These are phyloP conservation scores for Casuarius casuarius DNA, from an alignment of 2,113 vertebrate species.

Conservation along the genomic window DNA sequence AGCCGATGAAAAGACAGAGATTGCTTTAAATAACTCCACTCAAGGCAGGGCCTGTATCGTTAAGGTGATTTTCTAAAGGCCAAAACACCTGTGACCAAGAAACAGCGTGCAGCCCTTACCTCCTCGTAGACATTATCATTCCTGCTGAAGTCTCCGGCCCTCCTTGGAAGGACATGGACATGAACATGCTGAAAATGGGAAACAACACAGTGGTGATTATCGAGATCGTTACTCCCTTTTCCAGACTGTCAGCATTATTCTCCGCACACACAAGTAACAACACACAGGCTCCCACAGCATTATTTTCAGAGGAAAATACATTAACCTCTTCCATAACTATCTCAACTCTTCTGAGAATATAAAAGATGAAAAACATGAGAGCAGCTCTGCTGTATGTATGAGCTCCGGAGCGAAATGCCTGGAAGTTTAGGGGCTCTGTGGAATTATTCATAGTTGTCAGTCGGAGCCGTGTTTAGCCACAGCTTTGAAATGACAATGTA, in stretches of 20 bases:
- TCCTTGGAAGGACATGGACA: slow-evolving; percentile 86
- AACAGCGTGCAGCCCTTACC: slow-evolving; percentile 68
- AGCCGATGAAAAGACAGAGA: not conserved
- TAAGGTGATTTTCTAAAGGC: not conserved
- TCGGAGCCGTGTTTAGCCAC: slow-evolving; percentile 47
- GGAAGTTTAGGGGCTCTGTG: slow-evolving; percentile 24
- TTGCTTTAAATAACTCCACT: not conserved
- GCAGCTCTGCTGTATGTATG: not conserved
- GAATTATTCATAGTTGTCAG: slow-evolving; percentile 68
- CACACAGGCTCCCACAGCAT: not conserved
- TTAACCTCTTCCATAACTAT: slow-evolving; percentile 51
- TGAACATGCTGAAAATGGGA: slow-evolving; percentile 85
- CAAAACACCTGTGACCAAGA: not conserved
- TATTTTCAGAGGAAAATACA: slow-evolving; percentile 58
- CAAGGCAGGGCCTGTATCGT: not conserved
- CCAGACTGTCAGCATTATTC: slow-evolving; percentile 41
- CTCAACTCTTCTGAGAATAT: slow-evolving; percentile 38
- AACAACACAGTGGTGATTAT: slow-evolving; percentile 45
- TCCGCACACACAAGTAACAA: not conserved
- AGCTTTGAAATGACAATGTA: slow-evolving; percentile 55
- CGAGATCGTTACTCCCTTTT: slow-evolving; percentile 5
- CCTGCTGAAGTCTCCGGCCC: slow-evolving; percentile 82
- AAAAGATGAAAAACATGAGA: slow-evolving; percentile 47
- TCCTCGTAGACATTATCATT: slow-evolving; percentile 87
- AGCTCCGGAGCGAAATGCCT: slow-evolving; percentile 40